Evolutionary conservation across 2,888 invertebrate species (phyloP).

Genomic region (Tortrix viridana): DNA sequence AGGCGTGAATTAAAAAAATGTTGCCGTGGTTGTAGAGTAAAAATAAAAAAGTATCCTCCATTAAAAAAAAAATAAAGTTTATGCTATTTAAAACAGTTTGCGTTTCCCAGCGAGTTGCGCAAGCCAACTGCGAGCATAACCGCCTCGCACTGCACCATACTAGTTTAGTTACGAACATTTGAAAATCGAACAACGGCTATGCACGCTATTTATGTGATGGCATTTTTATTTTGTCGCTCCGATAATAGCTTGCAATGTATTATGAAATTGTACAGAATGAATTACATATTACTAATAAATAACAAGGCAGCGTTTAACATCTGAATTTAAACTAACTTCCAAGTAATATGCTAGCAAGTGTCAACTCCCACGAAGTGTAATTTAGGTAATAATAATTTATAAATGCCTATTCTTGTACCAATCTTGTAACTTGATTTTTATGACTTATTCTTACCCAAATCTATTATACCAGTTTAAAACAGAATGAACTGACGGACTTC

Average conservation of each 20-base stretch:
- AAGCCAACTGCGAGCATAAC: conserved; percentile 26
- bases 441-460: too few species aligned
- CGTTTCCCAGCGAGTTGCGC: conserved; percentile 32
- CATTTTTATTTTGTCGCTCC: conserved; percentile 3
- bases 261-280: too few species aligned
- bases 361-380: too few species aligned
- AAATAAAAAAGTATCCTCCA: not conserved
- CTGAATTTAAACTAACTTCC: too few species aligned
- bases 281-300: too few species aligned
- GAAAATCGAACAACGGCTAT: conserved; percentile 31
- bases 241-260: too few species aligned
- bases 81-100: conserved; percentile 30
- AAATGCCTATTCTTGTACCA: conserved; percentile 3
- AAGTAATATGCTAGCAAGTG: too few species aligned
- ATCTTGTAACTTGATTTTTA: too few species aligned
- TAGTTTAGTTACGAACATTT: conserved; percentile 33
- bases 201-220: conserved; percentile 12
- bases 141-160: conserved; percentile 31
- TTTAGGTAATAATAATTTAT: too few species aligned
- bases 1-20: not conserved
- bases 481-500: not conserved
- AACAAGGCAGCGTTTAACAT: too few species aligned
- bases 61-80: conserved; percentile 2
- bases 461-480: too few species aligned
- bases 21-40: not conserved